These are phyloP conservation scores for Amphimedon queenslandica DNA, from an alignment of 37 sponge, comb jelly and placozoan genomes.

Conservation along the genomic window DNA sequence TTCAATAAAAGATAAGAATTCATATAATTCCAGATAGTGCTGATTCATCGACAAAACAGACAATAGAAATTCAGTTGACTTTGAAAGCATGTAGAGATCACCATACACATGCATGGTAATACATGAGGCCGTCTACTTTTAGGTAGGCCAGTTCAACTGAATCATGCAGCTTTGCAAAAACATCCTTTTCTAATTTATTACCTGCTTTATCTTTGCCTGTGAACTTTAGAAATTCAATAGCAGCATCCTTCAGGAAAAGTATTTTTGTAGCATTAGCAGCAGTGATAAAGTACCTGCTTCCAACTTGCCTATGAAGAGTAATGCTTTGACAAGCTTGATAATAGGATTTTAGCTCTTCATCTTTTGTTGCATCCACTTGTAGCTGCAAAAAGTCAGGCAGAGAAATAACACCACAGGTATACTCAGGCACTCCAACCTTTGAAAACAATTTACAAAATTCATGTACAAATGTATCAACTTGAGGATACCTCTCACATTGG, in stretches of 20 bases:
- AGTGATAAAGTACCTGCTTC: slow-evolving; percentile 43
- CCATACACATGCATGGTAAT: slow-evolving; percentile 33
- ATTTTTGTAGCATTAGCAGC: slow-evolving; percentile 40
- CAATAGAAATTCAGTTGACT: slow-evolving; percentile 22
- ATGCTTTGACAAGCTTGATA: slow-evolving; percentile 16
- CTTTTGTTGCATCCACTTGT: background rate
- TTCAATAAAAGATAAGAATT: slow-evolving; percentile 26
- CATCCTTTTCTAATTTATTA: slow-evolving; percentile 36
- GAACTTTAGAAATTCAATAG: slow-evolving; percentile 4
- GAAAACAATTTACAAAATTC: slow-evolving; percentile 52
- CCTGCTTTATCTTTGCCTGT: slow-evolving; percentile 6
- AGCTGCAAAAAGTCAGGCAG: slow-evolving; percentile 40
- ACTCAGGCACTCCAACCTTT: slow-evolving; percentile 31
- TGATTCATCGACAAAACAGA: slow-evolving; percentile 30
- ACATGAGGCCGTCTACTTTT: slow-evolving; percentile 31
- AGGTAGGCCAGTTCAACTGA: slow-evolving; percentile 15
- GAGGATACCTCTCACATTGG: background rate
- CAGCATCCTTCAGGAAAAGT: slow-evolving; percentile 24
- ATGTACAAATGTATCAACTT: slow-evolving; percentile 36
- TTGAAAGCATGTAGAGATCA: slow-evolving; percentile 36
- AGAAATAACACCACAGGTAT: slow-evolving; percentile 27
- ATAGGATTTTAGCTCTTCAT: slow-evolving; percentile 11
- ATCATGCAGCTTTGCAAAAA: slow-evolving; percentile 23
- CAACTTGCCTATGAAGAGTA: slow-evolving; percentile 29
- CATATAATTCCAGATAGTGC: slow-evolving; percentile 32